Conservation (phyloP, 2,797 vertebrate genomes). For the Synanceia verrucosa region DNA sequence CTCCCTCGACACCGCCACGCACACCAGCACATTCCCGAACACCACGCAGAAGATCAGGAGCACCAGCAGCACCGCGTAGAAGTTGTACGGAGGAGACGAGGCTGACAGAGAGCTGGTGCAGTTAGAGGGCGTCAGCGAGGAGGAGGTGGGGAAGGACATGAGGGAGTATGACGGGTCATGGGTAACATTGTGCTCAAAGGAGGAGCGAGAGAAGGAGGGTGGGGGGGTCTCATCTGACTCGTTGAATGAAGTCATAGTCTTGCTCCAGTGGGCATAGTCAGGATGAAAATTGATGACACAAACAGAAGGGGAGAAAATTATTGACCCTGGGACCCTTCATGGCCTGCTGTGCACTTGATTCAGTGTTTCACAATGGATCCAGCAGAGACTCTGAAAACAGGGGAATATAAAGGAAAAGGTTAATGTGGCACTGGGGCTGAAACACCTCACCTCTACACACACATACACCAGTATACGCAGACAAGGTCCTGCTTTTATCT, state of each 20-base stretch:
- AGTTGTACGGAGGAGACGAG: slow-evolving; percentile 82
- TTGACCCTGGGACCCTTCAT: background rate
- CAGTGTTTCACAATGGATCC: background rate
- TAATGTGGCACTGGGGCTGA: background rate
- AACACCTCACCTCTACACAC: background rate
- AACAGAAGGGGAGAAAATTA: slow-evolving; percentile 26
- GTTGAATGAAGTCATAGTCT: slow-evolving; percentile 72
- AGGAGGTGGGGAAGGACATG: slow-evolving; percentile 38
- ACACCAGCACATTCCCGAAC: slow-evolving; percentile 83
- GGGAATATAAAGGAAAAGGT: slow-evolving; percentile 1
- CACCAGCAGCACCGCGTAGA: slow-evolving; percentile 82
- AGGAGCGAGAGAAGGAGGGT: slow-evolving; percentile 46
- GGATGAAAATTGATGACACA: slow-evolving; percentile 48
- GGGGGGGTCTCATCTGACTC: slow-evolving; percentile 48
- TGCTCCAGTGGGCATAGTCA: slow-evolving; percentile 48
- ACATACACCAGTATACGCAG: background rate
- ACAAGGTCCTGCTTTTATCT: background rate
- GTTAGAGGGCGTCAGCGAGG: slow-evolving; percentile 58
- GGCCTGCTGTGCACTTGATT: background rate
- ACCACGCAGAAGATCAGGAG: slow-evolving; percentile 84
- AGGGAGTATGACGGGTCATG: slow-evolving; percentile 48
- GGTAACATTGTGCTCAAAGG: slow-evolving; percentile 42
- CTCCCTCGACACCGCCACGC: slow-evolving; percentile 80
- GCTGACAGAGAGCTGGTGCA: slow-evolving; percentile 58
- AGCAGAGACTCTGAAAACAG: slow-evolving; percentile 3